Evolutionary conservation across 1,140 invertebrate species (phyloP), one percentile per base, ranked within the genome.

Genomic region (Drosophila kurseongensis): DNA sequence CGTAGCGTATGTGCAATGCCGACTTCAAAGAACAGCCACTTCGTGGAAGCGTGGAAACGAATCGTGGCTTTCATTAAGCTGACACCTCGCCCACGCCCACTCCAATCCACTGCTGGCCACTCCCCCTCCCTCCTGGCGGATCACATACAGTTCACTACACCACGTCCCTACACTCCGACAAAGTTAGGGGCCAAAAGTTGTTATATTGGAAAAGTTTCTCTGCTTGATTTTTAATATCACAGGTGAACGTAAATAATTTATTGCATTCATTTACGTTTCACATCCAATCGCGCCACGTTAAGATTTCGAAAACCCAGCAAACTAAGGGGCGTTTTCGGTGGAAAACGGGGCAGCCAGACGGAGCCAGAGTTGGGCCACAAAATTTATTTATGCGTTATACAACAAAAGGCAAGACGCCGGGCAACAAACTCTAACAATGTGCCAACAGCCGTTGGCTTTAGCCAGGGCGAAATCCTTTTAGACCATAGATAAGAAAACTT

Each of bases 221-320:
- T 68, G 75, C 89, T 88, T 81, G 89, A 91, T 91, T 91, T 91
- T 91, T 91, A 91, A 91, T 91, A 91, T 91, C 83, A 75, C 88
- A 91, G 88, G 89, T 91, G 75, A 91, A 73, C 83, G 83, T 91
- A 91, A 91, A 91, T 91, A 91, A 91, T 91, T 91, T 91, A 91
- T 91, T 83, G 80, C 88, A 81, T 91, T 90, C 89, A 90, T 90
- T 91, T 91, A 91, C 83, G 88, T 91, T 91, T 91, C 88, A 79
- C 89, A 81, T 84, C 80, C 88, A 91, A 91, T 91, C 88, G 88
- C 84, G 75, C 80, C 68, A 84, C 85, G 75, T 81, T 72, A 80
- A 80, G 80, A 78, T 74, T 84, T 80, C 51, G 60, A 78, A 65
- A 36, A 56, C 12, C 44, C 61, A 45, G 44, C 54, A 68, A 27